Percentiles rank a stretch among this genome's conserved stretches.
Evolutionary conservation across 1,140 invertebrate species (phyloP).

Genomic region (Aradophagus sp.): DNA sequence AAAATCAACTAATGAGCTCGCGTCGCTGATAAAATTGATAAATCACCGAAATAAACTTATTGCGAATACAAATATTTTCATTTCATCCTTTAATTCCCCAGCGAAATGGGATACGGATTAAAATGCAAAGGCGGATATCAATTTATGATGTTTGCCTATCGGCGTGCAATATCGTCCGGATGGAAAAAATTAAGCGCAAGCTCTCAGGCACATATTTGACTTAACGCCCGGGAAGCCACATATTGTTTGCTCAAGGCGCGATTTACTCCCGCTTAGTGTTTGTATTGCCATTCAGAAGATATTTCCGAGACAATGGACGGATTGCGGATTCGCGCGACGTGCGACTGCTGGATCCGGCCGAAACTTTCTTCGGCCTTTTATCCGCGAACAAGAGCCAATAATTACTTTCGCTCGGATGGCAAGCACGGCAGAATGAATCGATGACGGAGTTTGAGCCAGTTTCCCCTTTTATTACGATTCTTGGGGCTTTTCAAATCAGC

Average conservation of each 20-base stretch:
- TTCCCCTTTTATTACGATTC: constrained; percentile 58
- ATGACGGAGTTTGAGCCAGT: constrained; percentile 54
- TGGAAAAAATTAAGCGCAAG: constrained; percentile 37
- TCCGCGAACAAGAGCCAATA: constrained; percentile 59
- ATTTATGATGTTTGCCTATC: constrained; percentile 37
- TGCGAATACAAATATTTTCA: too few relatives aligned
- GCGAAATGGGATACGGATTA: constrained; percentile 18
- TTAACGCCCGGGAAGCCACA: constrained; percentile 54
- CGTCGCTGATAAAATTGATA: too few relatives aligned
- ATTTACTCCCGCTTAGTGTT: constrained; percentile 55
- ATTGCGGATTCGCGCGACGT: constrained; percentile 49
- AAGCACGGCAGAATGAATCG: constrained; percentile 55
- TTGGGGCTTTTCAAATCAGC: constrained; percentile 52
- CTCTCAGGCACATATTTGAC: constrained; percentile 49
- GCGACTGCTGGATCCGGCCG: constrained; percentile 48
- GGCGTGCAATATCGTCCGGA: constrained; percentile 12
- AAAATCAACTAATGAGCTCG: too few relatives aligned
- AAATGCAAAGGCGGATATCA: constrained; percentile 31
- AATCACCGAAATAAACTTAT: too few relatives aligned
- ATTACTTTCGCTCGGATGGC: constrained; percentile 60
- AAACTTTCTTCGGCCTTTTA: constrained; percentile 58
- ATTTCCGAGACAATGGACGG: constrained; percentile 62
- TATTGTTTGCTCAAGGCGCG: constrained; percentile 58
- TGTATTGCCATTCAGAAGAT: constrained; percentile 63
- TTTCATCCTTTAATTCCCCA: too few relatives aligned